These are phyloP conservation scores for Drosophila demipolita DNA, from an alignment of 2,888 invertebrate genomes.

Conservation along the genomic window DNA sequence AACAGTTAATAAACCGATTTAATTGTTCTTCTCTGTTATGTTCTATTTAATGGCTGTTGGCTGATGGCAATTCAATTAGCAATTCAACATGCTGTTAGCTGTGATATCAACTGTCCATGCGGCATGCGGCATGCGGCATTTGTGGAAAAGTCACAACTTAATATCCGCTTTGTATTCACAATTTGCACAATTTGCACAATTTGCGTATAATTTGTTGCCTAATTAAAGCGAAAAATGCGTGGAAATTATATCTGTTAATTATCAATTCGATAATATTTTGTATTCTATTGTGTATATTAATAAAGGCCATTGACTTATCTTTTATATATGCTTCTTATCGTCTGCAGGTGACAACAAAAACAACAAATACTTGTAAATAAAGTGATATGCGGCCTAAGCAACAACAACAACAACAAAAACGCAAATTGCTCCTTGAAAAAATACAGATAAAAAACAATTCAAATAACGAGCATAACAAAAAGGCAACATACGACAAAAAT, in stretches of 20 bases:
- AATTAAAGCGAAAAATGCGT: not conserved
- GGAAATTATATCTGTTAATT: not conserved
- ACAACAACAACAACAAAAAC: slow-evolving; percentile 59
- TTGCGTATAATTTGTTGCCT: not conserved
- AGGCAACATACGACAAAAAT: slow-evolving; percentile 9
- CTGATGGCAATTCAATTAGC: slow-evolving; percentile 15
- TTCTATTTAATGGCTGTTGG: slow-evolving; percentile 7
- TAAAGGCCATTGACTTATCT: slow-evolving; percentile 48
- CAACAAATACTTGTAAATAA: slow-evolving; percentile 64
- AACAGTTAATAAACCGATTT: not conserved
- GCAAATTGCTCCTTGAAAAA: slow-evolving; percentile 64
- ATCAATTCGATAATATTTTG: slow-evolving; percentile 22
- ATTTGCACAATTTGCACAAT: not conserved
- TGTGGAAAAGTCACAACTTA: not conserved
- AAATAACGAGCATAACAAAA: slow-evolving; percentile 11
- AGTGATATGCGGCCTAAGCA: slow-evolving; percentile 78
- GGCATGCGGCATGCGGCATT: not conserved
- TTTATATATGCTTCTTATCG: slow-evolving; percentile 46
- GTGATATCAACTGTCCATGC: slow-evolving; percentile 36
- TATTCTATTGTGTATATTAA: not conserved
- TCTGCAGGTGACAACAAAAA: slow-evolving; percentile 35
- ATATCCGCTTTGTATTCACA: not conserved
- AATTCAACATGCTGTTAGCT: slow-evolving; percentile 41
- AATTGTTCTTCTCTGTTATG: not conserved
- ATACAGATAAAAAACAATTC: slow-evolving; percentile 2